Evolutionary conservation across 64 coral and sea anemone genomes (phyloP).

Genomic region (Hydrozoanthus tunicans): DNA sequence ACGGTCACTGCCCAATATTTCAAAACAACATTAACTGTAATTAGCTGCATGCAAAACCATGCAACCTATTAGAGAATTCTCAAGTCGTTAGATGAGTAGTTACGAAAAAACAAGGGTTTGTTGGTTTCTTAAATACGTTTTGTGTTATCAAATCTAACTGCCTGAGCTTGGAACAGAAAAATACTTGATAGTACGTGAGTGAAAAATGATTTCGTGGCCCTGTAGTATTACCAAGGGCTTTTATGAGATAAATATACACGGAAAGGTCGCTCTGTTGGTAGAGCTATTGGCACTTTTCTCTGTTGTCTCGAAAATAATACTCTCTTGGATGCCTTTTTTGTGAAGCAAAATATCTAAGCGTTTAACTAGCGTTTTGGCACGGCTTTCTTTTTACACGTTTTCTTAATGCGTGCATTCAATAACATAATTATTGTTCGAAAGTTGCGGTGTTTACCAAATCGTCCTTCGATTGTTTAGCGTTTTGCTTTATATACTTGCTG

Average conservation of each 20-base stretch:
- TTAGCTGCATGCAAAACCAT: background rate
- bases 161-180: background rate
- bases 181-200: background rate
- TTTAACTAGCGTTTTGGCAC: background rate
- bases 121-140: background rate
- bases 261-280: background rate
- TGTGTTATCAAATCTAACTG: background rate
- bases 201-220: background rate
- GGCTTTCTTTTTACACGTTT: background rate
- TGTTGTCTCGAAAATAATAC: too few species aligned
- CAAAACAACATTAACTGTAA: background rate
- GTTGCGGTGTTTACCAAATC: conserved; percentile 45
- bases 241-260: background rate
- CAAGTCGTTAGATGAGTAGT: background rate
- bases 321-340: too few species aligned
- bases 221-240: background rate
- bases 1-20: background rate
- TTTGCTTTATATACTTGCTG: background rate
- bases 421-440: background rate
- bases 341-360: too few species aligned
- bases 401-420: background rate
- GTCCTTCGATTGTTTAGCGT: conserved; percentile 22
- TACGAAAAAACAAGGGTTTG: background rate
- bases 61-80: background rate
- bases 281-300: too few species aligned